Conservation (phyloP, 2,888 invertebrate genomes). For the Oasisia sp. region DNA sequence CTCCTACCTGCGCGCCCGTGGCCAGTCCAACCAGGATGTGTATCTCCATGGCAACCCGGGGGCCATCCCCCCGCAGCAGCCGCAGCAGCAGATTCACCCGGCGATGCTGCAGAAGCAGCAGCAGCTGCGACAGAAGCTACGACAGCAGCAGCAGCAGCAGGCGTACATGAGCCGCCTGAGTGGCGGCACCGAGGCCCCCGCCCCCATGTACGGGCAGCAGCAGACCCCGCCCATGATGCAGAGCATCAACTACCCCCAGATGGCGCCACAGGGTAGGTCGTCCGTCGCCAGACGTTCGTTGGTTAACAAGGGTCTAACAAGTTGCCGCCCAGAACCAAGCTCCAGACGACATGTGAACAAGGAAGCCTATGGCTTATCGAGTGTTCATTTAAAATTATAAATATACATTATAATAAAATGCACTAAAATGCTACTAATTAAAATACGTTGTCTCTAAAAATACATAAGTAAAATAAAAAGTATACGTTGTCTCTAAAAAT, state of each 20-base stretch:
- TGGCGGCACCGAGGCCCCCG: background rate
- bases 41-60: background rate
- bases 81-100: background rate
- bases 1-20: slow-evolving; percentile 19
- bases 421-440: too few species aligned
- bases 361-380: too few species aligned
- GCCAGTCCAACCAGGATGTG: background rate
- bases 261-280: background rate
- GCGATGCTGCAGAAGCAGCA: background rate
- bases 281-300: background rate
- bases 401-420: too few species aligned
- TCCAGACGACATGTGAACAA: too few species aligned
- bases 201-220: background rate
- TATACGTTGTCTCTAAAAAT: too few species aligned
- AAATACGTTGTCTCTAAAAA: too few species aligned
- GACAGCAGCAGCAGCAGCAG: background rate
- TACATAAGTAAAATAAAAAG: too few species aligned
- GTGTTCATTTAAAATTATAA: too few species aligned
- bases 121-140: background rate
- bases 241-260: background rate
- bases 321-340: too few species aligned
- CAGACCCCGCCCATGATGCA: background rate
- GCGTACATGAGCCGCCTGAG: background rate
- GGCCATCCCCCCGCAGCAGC: background rate
- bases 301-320: too few species aligned